Evolutionary conservation across 2,113 vertebrate species (phyloP).

Genomic region (Taxidea taxus): DNA sequence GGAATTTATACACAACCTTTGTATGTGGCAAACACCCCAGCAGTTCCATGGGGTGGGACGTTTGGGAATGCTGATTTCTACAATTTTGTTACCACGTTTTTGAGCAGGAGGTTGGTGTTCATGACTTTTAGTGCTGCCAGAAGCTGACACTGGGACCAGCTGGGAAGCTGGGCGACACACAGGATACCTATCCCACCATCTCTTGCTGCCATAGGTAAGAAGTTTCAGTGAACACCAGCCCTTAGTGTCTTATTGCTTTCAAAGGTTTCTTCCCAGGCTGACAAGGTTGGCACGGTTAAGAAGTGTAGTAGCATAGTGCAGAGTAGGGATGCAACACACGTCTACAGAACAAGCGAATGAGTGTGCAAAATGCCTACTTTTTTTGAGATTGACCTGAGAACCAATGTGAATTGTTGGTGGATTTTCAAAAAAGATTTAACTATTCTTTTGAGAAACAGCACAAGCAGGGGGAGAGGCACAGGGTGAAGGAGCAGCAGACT

Average conservation of each 20-base stretch:
- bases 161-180: neutral
- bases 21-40: neutral
- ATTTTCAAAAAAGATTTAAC: neutral
- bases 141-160: neutral
- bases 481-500: no score
- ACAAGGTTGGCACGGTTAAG: neutral
- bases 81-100: neutral
- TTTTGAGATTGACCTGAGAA: neutral
- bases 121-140: neutral
- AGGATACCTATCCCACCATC: neutral
- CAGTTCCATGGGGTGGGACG: neutral
- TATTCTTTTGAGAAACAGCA: neutral
- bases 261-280: neutral
- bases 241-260: neutral
- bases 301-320: neutral
- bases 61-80: neutral
- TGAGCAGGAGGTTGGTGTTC: neutral
- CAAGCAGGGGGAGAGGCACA: no score
- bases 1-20: neutral
- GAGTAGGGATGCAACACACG: neutral
- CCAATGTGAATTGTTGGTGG: neutral
- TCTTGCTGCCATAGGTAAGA: neutral
- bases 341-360: neutral
- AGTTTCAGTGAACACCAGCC: neutral
- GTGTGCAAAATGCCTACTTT: neutral